A percentile compares a stretch with the other conserved stretches of the same genome.
These are phyloP conservation scores for Standfussiana lucernea DNA, from an alignment of 2,888 invertebrate species.

Conservation along the genomic window DNA sequence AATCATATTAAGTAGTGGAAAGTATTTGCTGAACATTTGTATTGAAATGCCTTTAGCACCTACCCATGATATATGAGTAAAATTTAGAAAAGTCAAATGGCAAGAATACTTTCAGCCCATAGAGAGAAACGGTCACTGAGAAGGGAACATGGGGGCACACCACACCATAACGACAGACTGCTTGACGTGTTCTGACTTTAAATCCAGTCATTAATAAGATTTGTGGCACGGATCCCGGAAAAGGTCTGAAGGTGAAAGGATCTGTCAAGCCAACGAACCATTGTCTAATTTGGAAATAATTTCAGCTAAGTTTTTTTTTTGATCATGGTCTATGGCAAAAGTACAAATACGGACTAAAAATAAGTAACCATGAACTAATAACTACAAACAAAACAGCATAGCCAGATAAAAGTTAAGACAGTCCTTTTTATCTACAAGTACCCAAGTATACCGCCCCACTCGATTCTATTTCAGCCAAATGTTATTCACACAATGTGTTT, in stretches of 20 bases:
- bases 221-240: not conserved
- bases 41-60: not conserved
- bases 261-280: not conserved
- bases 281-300: not conserved
- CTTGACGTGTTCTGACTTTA: conserved; percentile 6
- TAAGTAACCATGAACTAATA: no score
- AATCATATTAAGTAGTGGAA: not conserved
- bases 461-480: conserved; percentile 14
- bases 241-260: no score
- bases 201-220: not conserved
- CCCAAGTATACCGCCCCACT: not conserved
- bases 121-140: not conserved
- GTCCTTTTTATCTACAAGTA: not conserved
- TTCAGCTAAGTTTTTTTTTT: not conserved
- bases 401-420: not conserved
- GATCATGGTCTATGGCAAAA: not conserved
- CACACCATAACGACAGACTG: not conserved
- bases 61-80: not conserved
- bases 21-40: not conserved
- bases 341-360: not conserved
- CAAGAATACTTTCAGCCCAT: not conserved
- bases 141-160: not conserved
- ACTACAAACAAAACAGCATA: not conserved
- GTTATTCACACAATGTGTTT: conserved; percentile 28
- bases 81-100: not conserved